These are phyloP conservation scores for Orthosia cruda DNA, from an alignment of 2,888 invertebrate species.

Conservation along the genomic window DNA sequence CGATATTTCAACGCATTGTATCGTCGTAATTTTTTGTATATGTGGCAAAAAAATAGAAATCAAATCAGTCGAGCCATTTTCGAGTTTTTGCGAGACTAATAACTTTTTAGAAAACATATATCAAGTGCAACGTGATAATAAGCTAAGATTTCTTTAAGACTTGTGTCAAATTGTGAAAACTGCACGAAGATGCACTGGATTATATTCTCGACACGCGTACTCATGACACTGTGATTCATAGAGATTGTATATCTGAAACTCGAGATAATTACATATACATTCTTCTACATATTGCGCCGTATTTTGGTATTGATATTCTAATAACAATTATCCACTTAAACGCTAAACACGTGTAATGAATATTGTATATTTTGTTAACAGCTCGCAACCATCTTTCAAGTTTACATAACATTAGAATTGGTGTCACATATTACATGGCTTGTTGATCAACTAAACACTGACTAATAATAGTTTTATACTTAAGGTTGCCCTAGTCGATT, in stretches of 20 bases:
- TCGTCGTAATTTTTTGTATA: no score
- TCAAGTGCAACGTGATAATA: not conserved
- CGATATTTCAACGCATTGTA: no score
- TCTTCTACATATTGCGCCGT: constrained; percentile 15
- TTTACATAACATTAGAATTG: constrained; percentile 62
- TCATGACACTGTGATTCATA: constrained; percentile 29
- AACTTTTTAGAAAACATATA: not conserved
- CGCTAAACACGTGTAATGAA: constrained; percentile 44
- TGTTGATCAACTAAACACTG: constrained; percentile 39
- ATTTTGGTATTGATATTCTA: constrained; percentile 43
- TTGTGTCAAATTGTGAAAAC: constrained; percentile 4
- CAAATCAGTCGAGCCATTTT: no score
- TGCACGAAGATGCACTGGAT: constrained; percentile 14
- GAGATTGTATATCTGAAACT: constrained; percentile 37
- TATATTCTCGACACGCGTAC: constrained; percentile 15
- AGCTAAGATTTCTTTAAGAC: not conserved
- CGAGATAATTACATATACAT: constrained; percentile 30
- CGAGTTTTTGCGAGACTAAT: no score
- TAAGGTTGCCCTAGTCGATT: no score
- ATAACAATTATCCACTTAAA: constrained; percentile 37
- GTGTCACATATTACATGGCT: constrained; percentile 41
- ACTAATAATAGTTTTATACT: constrained; percentile 47
- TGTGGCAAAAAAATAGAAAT: no score
- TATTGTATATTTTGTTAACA: constrained; percentile 45
- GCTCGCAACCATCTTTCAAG: constrained; percentile 29